phyloP scores from a whole-genome alignment of 2,888 invertebrate genomes.

The Nudaria mundana region DNA sequence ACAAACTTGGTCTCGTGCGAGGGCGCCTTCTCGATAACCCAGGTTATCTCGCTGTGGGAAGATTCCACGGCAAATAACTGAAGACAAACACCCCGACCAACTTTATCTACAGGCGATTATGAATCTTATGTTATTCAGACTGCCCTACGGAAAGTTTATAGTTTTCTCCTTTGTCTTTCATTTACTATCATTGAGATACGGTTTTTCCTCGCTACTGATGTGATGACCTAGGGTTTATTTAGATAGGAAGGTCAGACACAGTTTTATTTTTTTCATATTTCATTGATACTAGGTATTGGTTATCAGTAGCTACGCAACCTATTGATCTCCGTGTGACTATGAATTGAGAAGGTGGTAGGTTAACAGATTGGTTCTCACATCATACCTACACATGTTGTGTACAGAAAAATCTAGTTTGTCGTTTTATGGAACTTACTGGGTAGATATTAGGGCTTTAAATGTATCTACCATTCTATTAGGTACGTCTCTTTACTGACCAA shows the following conservation, averaged over 20 bases:
- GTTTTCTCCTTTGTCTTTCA: slow-evolving; percentile 4
- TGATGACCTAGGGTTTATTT: slow-evolving; percentile 17
- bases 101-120: slow-evolving; percentile 14
- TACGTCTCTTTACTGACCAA: no score
- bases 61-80: slow-evolving; percentile 77
- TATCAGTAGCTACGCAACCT: slow-evolving; percentile 47
- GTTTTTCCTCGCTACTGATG: slow-evolving; percentile 8
- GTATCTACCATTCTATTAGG: no score
- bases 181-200: slow-evolving; percentile 7
- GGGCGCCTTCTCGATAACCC: slow-evolving; percentile 46
- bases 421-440: no score
- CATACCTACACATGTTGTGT: no score
- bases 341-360: slow-evolving; percentile 16
- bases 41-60: slow-evolving; percentile 72
- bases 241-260: slow-evolving; percentile 24
- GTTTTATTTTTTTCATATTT: slow-evolving; percentile 18
- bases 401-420: no score
- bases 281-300: slow-evolving; percentile 10
- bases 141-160: slow-evolving; percentile 8
- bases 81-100: slow-evolving; percentile 19
- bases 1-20: slow-evolving; percentile 60
- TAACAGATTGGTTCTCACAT: slow-evolving; percentile 23
- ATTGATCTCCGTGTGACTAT: slow-evolving; percentile 39
- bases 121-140: slow-evolving; percentile 12
- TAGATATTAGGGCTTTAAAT: no score